Evolutionary conservation across 2,888 invertebrate species (phyloP), one percentile per base, ranked within the genome.

Genomic region (Temnothorax rugatulus): DNA sequence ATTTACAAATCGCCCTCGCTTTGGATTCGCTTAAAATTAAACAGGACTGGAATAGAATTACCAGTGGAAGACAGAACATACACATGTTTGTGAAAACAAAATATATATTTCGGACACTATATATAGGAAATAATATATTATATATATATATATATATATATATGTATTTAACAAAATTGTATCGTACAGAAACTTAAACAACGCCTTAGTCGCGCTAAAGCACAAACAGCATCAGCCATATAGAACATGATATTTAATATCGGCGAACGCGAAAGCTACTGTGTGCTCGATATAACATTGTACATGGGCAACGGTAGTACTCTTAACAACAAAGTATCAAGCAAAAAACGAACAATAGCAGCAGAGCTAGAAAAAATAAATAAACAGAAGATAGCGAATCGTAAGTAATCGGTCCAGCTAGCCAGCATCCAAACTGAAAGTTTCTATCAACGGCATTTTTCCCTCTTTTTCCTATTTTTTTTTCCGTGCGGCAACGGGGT

Each of bases 51-150:
- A 79, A 76, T 44, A 64, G 44, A 69, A 54, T 77, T 83, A 85
- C 50, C 82, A 85, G 84, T 79, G 64, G 61, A 57, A 84, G 61
- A 79, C 41, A 77, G 68, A 77, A 57, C 41, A 34, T 68, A 79
- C 54, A 68, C 29, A 50, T 38, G n/a, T 87, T 86, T 64, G 64
- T 68, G 44, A 85, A 74, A 90, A 90, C 77, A 88, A 83, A 88
- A 81, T 83, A 85, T 88, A 73, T 88, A 88, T 88, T 89, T 88
- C 76, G 54, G 29, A 63, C 21, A 54, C 52, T 21, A 54, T 54
- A 54, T 54, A n/a, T 47, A 61, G 76, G 25, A 85, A 88, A 75
- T 71, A 68, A 88, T 84, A 84, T 63, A 57, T 86, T 73, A 54
- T 79, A 41, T 64, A 75, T 75, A 84, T 82, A 59, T 74, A 88